Percentiles rank a stretch among this genome's conserved stretches.
Conservation (phyloP, 2,113 vertebrate species). For the Anhinga anhinga region DNA sequence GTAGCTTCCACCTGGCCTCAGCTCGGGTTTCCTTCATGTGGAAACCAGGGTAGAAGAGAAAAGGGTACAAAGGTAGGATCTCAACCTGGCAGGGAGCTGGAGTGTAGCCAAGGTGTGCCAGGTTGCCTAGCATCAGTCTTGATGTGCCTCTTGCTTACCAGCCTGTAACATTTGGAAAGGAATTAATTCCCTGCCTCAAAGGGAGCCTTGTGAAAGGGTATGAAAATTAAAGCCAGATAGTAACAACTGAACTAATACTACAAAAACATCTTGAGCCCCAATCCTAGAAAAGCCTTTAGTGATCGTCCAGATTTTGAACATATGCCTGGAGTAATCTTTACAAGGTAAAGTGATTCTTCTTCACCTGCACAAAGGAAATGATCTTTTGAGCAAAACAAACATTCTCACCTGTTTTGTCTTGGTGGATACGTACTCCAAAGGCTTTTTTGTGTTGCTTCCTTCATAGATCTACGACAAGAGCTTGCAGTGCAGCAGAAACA, state of each 20-base stretch:
- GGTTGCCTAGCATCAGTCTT: background rate
- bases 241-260: background rate
- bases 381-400: background rate
- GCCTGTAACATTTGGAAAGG: background rate
- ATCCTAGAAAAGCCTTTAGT: background rate
- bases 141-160: background rate
- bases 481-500: constrained; percentile 94
- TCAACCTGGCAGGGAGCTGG: background rate
- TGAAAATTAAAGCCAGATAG: background rate
- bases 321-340: background rate
- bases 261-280: background rate
- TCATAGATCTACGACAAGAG: constrained; percentile 90
- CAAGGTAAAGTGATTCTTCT: background rate
- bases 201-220: background rate
- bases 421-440: background rate
- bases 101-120: background rate
- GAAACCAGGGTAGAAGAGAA: background rate
- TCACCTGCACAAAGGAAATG: background rate
- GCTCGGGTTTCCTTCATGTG: background rate
- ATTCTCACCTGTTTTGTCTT: background rate
- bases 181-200: background rate
- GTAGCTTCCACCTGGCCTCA: background rate
- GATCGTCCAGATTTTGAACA: background rate
- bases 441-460: background rate
- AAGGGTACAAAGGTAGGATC: background rate